Percentiles rank a stretch among this genome's conserved stretches.
These are phyloP conservation scores for Callipepla squamata DNA, from an alignment of 2,113 vertebrate genomes.

Conservation along the genomic window DNA sequence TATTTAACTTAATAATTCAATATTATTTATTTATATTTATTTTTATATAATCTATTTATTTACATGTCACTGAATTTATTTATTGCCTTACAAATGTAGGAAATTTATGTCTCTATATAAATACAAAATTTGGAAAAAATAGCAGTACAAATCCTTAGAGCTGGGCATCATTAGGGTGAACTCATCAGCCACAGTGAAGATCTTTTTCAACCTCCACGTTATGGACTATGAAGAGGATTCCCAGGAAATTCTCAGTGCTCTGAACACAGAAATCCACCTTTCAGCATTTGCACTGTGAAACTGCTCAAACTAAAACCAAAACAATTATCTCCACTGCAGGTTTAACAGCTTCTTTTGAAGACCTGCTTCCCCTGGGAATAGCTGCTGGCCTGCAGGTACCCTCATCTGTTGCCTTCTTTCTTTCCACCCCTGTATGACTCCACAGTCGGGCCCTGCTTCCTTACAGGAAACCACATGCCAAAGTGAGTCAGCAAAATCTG, in stretches of 20 bases:
- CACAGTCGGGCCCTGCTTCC: accelerated
- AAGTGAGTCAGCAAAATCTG: constrained; percentile 66
- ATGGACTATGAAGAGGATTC: not conserved
- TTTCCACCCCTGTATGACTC: not conserved
- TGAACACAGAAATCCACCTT: not conserved
- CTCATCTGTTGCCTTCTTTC: not conserved
- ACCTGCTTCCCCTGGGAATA: not conserved
- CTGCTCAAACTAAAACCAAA: not conserved
- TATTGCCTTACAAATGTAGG: not conserved
- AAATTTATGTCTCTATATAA: not conserved
- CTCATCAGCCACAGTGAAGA: not conserved
- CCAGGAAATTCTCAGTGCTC: not conserved
- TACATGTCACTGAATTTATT: not conserved
- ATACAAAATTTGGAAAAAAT: not conserved
- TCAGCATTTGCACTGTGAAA: not conserved
- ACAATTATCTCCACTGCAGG: accelerated
- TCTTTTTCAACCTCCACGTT: not conserved
- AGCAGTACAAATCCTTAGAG: not conserved
- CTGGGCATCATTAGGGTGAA: not conserved
- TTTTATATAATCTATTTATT: no score
- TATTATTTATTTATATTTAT: no score
- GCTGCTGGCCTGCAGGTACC: not conserved
- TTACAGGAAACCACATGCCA: constrained; percentile 45
- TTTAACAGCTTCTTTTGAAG: not conserved
- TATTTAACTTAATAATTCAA: no score